Evolutionary conservation across 1,140 invertebrate genomes (phyloP).

Genomic region (Elysia chlorotica): DNA sequence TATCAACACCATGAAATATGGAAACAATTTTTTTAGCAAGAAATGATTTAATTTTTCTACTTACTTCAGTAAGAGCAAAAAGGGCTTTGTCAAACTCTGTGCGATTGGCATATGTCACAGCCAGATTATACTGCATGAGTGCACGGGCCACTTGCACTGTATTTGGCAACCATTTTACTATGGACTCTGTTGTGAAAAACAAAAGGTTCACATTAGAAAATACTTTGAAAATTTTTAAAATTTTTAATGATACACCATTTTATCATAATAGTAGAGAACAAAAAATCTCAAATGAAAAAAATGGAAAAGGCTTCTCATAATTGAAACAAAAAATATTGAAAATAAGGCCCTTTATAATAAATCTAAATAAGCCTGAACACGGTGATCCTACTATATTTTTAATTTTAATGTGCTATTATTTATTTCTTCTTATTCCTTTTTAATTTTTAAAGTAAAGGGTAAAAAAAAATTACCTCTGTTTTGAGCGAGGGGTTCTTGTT

Average conservation of each 20-base stretch:
- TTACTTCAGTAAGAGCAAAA: conserved; percentile 73
- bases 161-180: conserved; percentile 71
- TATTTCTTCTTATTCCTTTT: not conserved
- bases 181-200: too few species aligned
- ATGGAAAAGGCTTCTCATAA: not conserved
- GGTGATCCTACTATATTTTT: not conserved
- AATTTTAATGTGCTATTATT: not conserved
- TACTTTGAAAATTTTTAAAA: too few species aligned
- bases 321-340: not conserved
- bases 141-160: conserved; percentile 71
- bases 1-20: not conserved
- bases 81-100: conserved; percentile 78
- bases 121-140: conserved; percentile 80
- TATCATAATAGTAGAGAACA: too few species aligned
- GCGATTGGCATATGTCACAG: conserved; percentile 76
- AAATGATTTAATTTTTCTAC: not conserved
- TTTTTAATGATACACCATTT: too few species aligned
- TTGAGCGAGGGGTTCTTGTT: conserved; percentile 9
- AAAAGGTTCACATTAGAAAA: too few species aligned
- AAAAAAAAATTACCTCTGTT: conserved; percentile 4
- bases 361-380: not conserved
- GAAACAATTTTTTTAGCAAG: not conserved
- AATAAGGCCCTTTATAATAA: not conserved
- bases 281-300: too few species aligned
- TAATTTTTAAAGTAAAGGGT: too few species aligned